Evolutionary conservation across 2,888 invertebrate species (phyloP).

Genomic region (Nematopogon swammerdamellus): DNA sequence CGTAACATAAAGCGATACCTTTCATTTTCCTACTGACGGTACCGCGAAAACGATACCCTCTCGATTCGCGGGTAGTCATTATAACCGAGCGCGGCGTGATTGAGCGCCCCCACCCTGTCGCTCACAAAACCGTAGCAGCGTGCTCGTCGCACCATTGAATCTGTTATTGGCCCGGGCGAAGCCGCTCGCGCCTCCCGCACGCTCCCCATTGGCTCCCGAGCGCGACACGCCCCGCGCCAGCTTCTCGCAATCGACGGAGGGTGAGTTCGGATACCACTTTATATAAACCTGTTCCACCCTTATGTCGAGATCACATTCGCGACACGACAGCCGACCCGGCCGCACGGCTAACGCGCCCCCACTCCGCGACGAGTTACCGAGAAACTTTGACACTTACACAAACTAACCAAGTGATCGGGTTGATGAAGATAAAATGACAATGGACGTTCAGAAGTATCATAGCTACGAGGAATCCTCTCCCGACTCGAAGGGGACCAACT

Average conservation of each 20-base stretch:
- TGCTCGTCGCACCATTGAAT: slow-evolving; percentile 11
- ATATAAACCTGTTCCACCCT: slow-evolving; percentile 51
- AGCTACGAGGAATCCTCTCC: slow-evolving; percentile 46
- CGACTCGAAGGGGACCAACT: slow-evolving; percentile 43
- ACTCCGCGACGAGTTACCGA: slow-evolving; percentile 41
- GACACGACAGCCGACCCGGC: slow-evolving; percentile 33
- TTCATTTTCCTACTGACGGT: no score
- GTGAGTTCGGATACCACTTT: slow-evolving; percentile 46
- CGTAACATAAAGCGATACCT: no score
- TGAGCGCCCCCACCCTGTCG: slow-evolving; percentile 35
- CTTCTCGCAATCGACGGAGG: slow-evolving; percentile 24
- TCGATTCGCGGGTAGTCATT: slow-evolving; percentile 53
- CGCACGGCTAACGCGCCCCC: slow-evolving; percentile 37
- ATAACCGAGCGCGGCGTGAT: slow-evolving; percentile 54
- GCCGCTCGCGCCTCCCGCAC: slow-evolving; percentile 37
- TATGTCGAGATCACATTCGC: slow-evolving; percentile 46
- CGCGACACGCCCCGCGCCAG: slow-evolving; percentile 33
- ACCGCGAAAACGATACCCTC: slow-evolving; percentile 51
- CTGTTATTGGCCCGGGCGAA: slow-evolving; percentile 31
- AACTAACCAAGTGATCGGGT: slow-evolving; percentile 28
- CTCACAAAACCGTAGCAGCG: slow-evolving; percentile 6
- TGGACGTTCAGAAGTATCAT: slow-evolving; percentile 62
- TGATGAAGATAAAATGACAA: slow-evolving; percentile 61
- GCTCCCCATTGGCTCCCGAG: slow-evolving; percentile 29
- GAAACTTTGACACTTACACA: slow-evolving; percentile 29